Percentiles rank a stretch among this genome's conserved stretches.
phyloP scores from a whole-genome alignment of 37 sponge, comb jelly and placozoan species.

The Cladorhizidae sp. region DNA sequence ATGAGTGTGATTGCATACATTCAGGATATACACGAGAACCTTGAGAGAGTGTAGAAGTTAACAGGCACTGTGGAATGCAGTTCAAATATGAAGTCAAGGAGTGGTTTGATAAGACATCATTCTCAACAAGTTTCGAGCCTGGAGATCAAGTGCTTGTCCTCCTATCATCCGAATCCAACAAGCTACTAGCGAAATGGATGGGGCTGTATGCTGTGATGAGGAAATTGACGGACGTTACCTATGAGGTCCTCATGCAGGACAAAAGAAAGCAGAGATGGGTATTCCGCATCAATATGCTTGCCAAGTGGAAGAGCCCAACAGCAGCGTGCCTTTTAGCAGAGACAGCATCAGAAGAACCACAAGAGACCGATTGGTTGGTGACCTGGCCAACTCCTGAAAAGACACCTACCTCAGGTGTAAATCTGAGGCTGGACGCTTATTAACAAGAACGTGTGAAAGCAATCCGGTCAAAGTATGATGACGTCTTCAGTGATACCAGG shows the following conservation, averaged over 20 bases:
- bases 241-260: conserved; percentile 35
- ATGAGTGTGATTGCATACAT: too few species aligned
- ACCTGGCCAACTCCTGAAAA: too few species aligned
- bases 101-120: background rate
- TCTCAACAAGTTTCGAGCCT: too few species aligned
- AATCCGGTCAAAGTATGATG: background rate
- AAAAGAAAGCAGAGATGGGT: conserved; percentile 24
- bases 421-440: background rate
- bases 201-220: background rate
- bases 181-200: background rate
- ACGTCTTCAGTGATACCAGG: background rate
- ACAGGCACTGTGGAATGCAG: too few species aligned
- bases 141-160: background rate
- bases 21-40: too few species aligned
- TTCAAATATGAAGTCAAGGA: conserved; percentile 27
- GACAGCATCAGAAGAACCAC: too few species aligned
- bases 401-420: background rate
- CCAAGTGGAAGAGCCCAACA: too few species aligned
- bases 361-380: too few species aligned
- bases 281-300: conserved; percentile 49
- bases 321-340: too few species aligned
- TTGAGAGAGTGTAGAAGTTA: too few species aligned
- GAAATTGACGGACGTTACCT: conserved; percentile 11
- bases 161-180: too few species aligned
- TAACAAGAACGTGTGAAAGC: too few species aligned